These are phyloP conservation scores for Caenorhabditis afra DNA, from an alignment of 2,888 invertebrate genomes.

Conservation along the genomic window DNA sequence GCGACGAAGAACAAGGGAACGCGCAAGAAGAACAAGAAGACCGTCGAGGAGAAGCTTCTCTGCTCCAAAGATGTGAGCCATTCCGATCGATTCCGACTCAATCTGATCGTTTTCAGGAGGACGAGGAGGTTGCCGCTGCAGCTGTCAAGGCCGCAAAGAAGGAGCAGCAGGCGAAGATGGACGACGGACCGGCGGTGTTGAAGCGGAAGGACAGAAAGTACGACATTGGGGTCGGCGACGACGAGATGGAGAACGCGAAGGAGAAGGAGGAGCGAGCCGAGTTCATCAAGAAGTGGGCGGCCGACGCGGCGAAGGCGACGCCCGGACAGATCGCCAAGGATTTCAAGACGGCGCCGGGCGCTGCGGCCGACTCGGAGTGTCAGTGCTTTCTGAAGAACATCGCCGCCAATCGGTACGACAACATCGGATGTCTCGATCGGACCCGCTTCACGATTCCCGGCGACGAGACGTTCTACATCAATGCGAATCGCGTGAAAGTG, in stretches of 20 bases:
- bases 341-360: conserved; percentile 15
- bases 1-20: too few species aligned
- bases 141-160: conserved; percentile 1
- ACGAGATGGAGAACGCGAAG: conserved; percentile 18
- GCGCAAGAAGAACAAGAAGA: too few species aligned
- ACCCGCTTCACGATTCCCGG: conserved; percentile 33
- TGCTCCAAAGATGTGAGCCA: too few species aligned
- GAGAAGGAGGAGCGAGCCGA: conserved; percentile 22
- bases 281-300: conserved; percentile 16
- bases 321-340: conserved; percentile 20
- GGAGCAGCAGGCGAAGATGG: conserved; percentile 25
- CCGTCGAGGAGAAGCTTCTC: too few species aligned
- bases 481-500: conserved; percentile 35
- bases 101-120: not conserved
- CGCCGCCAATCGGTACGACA: conserved; percentile 33
- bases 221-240: conserved; percentile 9
- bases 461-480: conserved; percentile 44
- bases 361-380: conserved; percentile 20
- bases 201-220: conserved; percentile 2
- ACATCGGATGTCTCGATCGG: conserved; percentile 45
- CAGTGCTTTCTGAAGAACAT: not conserved
- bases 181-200: conserved; percentile 6
- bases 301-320: conserved; percentile 7
- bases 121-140: conserved; percentile 2
- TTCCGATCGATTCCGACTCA: too few species aligned